A percentile compares a stretch with the other conserved stretches of the same genome.
Conservation (phyloP, 2,113 vertebrate species). For the Chinchilla lanigera region DNA sequence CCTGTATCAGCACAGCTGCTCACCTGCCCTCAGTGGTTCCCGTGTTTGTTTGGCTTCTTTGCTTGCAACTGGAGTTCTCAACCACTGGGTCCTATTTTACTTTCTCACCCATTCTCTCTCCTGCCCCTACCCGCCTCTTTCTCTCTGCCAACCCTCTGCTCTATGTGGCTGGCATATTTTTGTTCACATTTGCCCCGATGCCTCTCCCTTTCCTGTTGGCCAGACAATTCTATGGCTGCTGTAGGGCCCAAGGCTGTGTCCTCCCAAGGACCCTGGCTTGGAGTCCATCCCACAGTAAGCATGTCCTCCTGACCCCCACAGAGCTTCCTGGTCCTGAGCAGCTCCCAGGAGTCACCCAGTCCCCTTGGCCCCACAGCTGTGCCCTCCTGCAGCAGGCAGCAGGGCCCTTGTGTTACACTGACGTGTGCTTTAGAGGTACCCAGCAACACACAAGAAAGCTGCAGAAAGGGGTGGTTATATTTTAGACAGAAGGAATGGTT, state of each 20-base stretch:
- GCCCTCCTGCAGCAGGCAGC: background rate
- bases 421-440: background rate
- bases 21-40: background rate
- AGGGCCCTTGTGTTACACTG: background rate
- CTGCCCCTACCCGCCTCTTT: background rate
- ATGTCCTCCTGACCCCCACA: too few species aligned
- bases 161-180: fast-evolving
- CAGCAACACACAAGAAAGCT: fast-evolving
- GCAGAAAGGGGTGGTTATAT: fast-evolving
- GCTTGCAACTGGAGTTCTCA: background rate
- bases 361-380: background rate
- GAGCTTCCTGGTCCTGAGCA: background rate
- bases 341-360: background rate
- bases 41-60: background rate
- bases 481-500: background rate
- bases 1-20: background rate
- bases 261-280: background rate
- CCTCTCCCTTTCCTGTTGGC: background rate
- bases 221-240: too few species aligned
- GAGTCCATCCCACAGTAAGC: background rate
- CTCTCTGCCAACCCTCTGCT: background rate
- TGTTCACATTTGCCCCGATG: background rate
- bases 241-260: background rate
- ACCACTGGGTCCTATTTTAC: background rate
- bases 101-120: background rate